Percentiles rank a stretch among this genome's conserved stretches.
Evolutionary conservation across 1,140 invertebrate species (phyloP).

Genomic region (Drosophila nannoptera): DNA sequence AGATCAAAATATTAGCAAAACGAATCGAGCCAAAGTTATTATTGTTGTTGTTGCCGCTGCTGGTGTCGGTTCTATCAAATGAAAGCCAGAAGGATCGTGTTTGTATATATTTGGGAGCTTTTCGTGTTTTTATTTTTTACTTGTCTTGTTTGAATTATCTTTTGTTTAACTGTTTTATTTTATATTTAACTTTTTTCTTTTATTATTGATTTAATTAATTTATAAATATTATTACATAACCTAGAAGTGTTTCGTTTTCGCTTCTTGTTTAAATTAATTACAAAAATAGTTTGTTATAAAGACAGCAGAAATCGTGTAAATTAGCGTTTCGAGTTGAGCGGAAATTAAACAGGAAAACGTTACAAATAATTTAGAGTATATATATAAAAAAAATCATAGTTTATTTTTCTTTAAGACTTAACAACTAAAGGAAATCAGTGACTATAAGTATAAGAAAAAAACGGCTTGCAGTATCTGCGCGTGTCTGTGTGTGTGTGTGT

Average conservation of each 20-base stretch:
- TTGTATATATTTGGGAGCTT: conserved; percentile 9
- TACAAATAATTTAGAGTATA: conserved; percentile 45
- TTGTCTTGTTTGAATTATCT: conserved; percentile 30
- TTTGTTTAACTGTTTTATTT: conserved; percentile 66
- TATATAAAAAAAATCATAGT: conserved; percentile 25
- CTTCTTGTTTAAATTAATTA: conserved; percentile 68
- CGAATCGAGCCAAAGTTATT: too few species aligned
- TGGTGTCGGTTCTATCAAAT: too few species aligned
- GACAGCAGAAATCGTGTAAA: conserved; percentile 56
- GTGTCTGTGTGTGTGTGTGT: conserved; percentile 18
- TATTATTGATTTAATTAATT: conserved; percentile 64
- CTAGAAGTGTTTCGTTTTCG: conserved; percentile 62
- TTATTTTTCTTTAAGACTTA: conserved; percentile 23
- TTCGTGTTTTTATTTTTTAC: conserved; percentile 33
- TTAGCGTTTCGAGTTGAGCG: conserved; percentile 69
- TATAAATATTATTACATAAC: conserved; percentile 78
- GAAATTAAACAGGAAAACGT: conserved; percentile 42
- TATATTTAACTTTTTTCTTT: conserved; percentile 18
- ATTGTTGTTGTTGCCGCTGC: too few species aligned
- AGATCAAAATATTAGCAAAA: conserved; percentile 43
- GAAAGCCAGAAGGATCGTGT: too few species aligned
- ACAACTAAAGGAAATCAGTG: conserved; percentile 38
- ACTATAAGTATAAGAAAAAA: conserved; percentile 29
- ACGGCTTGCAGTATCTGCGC: conserved; percentile 1
- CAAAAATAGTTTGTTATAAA: conserved; percentile 75